Base-by-base conservation (phyloP, 2,113 vertebrate species). In the Chionomys nivalis region DNA sequence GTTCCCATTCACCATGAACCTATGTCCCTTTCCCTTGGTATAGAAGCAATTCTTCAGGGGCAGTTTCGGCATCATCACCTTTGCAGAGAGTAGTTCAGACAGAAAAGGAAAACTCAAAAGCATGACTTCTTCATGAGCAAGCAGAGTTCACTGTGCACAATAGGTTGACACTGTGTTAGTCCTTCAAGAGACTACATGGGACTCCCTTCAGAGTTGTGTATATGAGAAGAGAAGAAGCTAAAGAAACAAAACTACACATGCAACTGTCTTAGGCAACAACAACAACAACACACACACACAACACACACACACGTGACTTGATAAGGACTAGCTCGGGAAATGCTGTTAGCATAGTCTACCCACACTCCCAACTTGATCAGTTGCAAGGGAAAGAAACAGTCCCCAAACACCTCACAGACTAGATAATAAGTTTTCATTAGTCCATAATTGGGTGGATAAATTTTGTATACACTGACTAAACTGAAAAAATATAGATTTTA, bases 91-190 rank as follows among this genome's bases (percentile, higher is more conserved):
- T 3, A 1, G 44, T 87, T 72, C 10, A 87, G 77, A 39, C 5
- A 77, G 31, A 82, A n/a, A 89, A 81, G 31, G 39, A 82, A 96
- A 92, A 44, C 61, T 73, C 55, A 19, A 24, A 90, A 16, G 11
- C 4, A 73, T 5, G 8, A 5, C 36, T 8, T 31, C 26, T 82
- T 85, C 52, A 24, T 1, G 23, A 86, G 26, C 58, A 82, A 24
- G 44, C 0, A 11, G 9, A 44, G 13, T 36, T 21, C 68, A 44
- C 33, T 24, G 14, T 1, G 23, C 12, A n/a, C 52, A 83, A 10
- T 1, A 5, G 2, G 5, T 36, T 47, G n/a, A 17, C n/a, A 28
- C 17, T 10, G 28, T 26, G 0, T 5, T 39, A 4, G 1, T 7
- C 16, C 24, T 52, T 24, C 4, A 7, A 68, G 19, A 87, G 24